phyloP scores from a whole-genome alignment of 1,140 invertebrate genomes.

The Thaumetopoea pityocampa region DNA sequence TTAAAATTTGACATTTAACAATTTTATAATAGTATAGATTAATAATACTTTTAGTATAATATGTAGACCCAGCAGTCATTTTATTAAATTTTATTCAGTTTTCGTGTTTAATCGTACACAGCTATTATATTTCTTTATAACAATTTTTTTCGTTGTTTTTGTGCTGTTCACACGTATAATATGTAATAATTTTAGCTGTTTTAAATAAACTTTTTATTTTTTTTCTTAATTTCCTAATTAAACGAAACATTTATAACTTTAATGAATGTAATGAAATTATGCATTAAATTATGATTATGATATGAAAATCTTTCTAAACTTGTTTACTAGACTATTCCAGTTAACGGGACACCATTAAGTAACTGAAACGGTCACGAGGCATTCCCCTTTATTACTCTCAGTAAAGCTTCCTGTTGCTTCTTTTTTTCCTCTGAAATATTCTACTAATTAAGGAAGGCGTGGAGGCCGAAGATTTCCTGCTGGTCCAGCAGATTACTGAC shows the following conservation, averaged over 20 bases:
- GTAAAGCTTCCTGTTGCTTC: conserved; percentile 56
- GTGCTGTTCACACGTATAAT: no score
- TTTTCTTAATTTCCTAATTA: no score
- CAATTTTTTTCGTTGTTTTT: no score
- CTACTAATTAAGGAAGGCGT: conserved; percentile 69
- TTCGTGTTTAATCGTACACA: no score
- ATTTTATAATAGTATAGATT: no score
- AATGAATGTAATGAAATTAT: conserved; percentile 24
- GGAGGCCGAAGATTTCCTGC: conserved; percentile 64
- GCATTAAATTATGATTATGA: conserved; percentile 23
- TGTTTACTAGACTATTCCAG: conserved; percentile 41
- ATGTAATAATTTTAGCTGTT: no score
- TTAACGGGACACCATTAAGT: conserved; percentile 45
- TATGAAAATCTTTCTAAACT: conserved; percentile 29
- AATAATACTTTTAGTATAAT: no score
- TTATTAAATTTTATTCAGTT: no score
- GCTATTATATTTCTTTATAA: no score
- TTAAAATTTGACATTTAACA: no score
- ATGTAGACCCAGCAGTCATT: no score
- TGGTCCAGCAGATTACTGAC: conserved; percentile 55
- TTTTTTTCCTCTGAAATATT: conserved; percentile 64
- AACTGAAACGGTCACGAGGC: conserved; percentile 43
- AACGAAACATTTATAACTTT: conserved; percentile 14
- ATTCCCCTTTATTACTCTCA: conserved; percentile 47
- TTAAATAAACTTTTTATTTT: no score